Evolutionary conservation across 2,113 vertebrate species (phyloP), one percentile per base, ranked within the genome.

Genomic region (Struthidea cinerea): DNA sequence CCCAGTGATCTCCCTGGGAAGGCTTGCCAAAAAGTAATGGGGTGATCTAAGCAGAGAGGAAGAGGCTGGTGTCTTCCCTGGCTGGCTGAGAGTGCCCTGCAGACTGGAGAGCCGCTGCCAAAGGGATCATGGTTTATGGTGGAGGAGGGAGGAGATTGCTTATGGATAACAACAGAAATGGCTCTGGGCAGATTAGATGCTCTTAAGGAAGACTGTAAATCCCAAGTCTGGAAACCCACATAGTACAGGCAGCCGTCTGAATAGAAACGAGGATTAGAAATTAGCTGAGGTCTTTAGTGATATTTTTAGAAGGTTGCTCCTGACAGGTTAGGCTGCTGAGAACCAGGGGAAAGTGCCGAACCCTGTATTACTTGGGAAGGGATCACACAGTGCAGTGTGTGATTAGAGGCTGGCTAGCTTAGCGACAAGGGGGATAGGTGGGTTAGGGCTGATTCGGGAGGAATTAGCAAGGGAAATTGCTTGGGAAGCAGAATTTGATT

Each of bases 291-390:
- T 97, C 94, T 98, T 98, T 97, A 94, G 93, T 47, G 96, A 30
- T 98, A 98, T 98, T 98, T 98, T 98, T 98, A 98, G 98, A 97
- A 88, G 70, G 94, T 95, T 89, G 83, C 92, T 97, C 61, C 94
- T 96, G 97, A 97, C 96, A 96, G 96, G 97, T 94, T 90, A 97
- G 96, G 94, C 90, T 89, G 95, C 95, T 93, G 96, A 98, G 96
- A 96, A 87, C 90, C 8, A 5, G 86, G 91, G 92, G 86, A 74
- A 95, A 91, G 93, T 82, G 86, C 87, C 57, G 8, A 94, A 91
- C 78, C 70, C 74, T 5, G 39, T 68, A 26, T 96, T 92, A 85
- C 90, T 96, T 23, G 14, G 93, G 71, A 52, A 84, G 86, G 96
- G 98, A 97, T 97, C 97, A 96, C 75, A 76, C 41, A 10, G 83